A percentile compares a stretch with the other conserved stretches of the same genome.
Evolutionary conservation across 23 tunicate species (phyloP).

Genomic region (Corella eumyota): DNA sequence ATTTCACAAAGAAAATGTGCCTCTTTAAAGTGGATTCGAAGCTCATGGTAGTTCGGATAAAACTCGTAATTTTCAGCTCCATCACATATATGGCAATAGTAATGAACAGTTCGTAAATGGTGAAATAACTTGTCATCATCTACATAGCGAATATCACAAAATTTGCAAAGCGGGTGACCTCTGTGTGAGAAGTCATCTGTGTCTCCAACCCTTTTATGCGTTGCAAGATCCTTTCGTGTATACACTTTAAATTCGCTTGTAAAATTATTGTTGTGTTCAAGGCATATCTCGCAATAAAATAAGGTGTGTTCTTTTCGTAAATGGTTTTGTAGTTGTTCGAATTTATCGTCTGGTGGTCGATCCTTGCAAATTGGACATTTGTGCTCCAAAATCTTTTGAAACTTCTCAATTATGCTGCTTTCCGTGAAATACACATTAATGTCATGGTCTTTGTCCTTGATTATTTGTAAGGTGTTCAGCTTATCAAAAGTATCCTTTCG

Average conservation of each 20-base stretch:
- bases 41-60: conserved; percentile 44
- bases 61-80: conserved; percentile 53
- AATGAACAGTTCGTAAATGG: conserved; percentile 71
- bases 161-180: conserved; percentile 86
- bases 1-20: conserved; percentile 81
- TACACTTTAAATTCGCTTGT: conserved; percentile 76
- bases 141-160: conserved; percentile 60
- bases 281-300: conserved; percentile 74
- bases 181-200: conserved; percentile 79
- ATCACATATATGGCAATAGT: conserved; percentile 86
- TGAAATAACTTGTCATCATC: conserved; percentile 68
- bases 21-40: conserved; percentile 46
- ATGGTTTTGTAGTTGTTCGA: conserved; percentile 40
- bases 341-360: conserved; percentile 37
- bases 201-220: conserved; percentile 76
- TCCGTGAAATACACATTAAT: conserved; percentile 25
- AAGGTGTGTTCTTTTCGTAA: conserved; percentile 61
- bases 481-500: conserved; percentile 11
- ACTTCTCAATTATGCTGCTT: conserved; percentile 7
- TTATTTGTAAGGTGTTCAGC: conserved; percentile 7
- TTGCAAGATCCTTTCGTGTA: conserved; percentile 68
- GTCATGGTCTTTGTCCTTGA: conserved; percentile 21
- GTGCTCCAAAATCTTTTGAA: conserved; percentile 34
- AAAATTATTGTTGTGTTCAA: conserved; percentile 55
- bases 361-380: conserved; percentile 53